Conservation (phyloP, 1,140 invertebrate species). For the Conus betulinus region DNA sequence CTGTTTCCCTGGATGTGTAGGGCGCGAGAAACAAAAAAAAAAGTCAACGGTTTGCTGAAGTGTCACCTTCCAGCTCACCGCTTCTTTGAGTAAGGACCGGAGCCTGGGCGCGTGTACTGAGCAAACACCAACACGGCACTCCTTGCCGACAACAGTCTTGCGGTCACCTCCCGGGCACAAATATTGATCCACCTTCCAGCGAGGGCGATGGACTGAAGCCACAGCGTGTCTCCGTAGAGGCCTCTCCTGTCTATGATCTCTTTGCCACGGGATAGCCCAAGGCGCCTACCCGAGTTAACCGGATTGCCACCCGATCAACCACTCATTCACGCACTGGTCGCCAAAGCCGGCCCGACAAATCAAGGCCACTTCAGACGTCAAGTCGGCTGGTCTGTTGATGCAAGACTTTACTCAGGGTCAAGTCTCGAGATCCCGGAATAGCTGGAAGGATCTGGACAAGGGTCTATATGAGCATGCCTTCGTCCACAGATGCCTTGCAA, state of each 20-base stretch:
- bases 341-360: neutral
- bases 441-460: neutral
- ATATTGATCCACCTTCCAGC: constrained; percentile 7
- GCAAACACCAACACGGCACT: neutral
- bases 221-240: neutral
- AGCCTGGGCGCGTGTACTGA: neutral
- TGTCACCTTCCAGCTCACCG: neutral
- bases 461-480: neutral
- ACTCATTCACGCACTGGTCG: neutral
- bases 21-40: neutral
- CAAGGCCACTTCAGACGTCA: neutral
- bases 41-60: neutral
- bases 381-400: neutral
- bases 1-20: neutral
- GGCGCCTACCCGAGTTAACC: neutral
- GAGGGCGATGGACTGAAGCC: neutral
- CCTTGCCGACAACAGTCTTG: neutral
- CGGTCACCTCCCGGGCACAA: neutral
- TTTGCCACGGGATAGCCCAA: neutral
- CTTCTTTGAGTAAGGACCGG: neutral
- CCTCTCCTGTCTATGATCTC: neutral
- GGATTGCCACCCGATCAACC: neutral
- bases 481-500: neutral
- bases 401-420: neutral
- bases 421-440: neutral